Percentiles rank a stretch among this genome's conserved stretches.
Evolutionary conservation across 1,140 invertebrate genomes (phyloP).

Genomic region (Heliconius hewitsoni): DNA sequence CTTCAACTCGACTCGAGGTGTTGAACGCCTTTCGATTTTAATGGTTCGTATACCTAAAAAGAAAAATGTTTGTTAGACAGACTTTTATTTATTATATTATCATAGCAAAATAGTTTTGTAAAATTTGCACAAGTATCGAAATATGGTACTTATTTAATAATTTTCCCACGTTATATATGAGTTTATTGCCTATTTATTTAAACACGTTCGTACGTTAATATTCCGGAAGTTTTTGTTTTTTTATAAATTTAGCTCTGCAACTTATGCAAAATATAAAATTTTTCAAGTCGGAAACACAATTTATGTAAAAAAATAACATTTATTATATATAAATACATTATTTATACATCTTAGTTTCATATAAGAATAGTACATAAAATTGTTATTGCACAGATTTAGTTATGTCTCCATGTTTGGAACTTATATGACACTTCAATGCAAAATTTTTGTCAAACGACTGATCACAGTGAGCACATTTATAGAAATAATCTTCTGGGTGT

Average conservation of each 20-base stretch:
- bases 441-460: conserved; percentile 62
- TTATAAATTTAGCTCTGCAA: neutral
- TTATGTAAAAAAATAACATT: neutral
- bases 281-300: neutral
- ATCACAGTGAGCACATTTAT: conserved; percentile 67
- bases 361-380: neutral
- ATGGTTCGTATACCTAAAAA: conserved; percentile 58
- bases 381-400: conserved; percentile 3
- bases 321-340: neutral
- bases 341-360: neutral
- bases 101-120: neutral
- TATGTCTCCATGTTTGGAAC: conserved; percentile 44
- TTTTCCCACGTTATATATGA: neutral
- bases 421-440: conserved; percentile 48
- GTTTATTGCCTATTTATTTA: neutral
- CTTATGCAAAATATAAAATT: neutral
- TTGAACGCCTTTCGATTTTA: conserved; percentile 46
- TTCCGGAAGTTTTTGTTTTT: neutral
- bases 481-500: conserved; percentile 70
- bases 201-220: neutral
- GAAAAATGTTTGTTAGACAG: conserved; percentile 45
- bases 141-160: neutral
- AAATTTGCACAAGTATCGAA: neutral
- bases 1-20: conserved; percentile 47
- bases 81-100: neutral